Percentiles rank a stretch among this genome's conserved stretches.
phyloP scores from a whole-genome alignment of 2,888 invertebrate species.

The Iselma pallidipennis region DNA sequence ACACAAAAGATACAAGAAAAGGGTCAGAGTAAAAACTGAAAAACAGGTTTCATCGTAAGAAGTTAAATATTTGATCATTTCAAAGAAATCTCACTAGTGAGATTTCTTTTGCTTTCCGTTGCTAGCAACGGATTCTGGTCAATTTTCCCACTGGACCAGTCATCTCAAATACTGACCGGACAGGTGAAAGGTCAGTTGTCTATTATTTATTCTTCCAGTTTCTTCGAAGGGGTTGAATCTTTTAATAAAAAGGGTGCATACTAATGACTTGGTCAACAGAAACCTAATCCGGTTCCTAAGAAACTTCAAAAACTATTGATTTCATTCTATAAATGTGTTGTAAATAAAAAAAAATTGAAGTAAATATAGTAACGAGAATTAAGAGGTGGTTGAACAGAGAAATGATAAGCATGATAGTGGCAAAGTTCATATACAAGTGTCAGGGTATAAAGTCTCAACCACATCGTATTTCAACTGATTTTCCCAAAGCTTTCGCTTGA shows the following conservation, averaged over 20 bases:
- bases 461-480: conserved; percentile 21
- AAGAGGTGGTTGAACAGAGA: not conserved
- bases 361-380: too few species aligned
- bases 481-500: conserved; percentile 15
- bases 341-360: too few species aligned
- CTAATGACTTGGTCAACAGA: conserved; percentile 2
- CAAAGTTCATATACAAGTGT: not conserved
- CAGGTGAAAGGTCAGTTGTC: conserved; percentile 32
- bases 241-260: conserved; percentile 24
- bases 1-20: too few species aligned
- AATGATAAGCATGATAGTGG: too few species aligned
- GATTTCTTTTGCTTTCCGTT: too few species aligned
- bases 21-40: too few species aligned
- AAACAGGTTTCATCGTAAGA: not conserved
- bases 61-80: not conserved
- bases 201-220: conserved; percentile 22
- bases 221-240: conserved; percentile 11
- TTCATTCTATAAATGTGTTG: too few species aligned
- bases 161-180: conserved; percentile 15
- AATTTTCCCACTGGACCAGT: conserved; percentile 28
- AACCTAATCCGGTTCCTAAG: not conserved
- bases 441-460: conserved; percentile 12
- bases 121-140: conserved; percentile 16
- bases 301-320: not conserved
- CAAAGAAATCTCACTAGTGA: not conserved